Evolutionary conservation across 2,113 vertebrate genomes (phyloP), one percentile per base, ranked within the genome.

Genomic region (Pseudonaja textilis): DNA sequence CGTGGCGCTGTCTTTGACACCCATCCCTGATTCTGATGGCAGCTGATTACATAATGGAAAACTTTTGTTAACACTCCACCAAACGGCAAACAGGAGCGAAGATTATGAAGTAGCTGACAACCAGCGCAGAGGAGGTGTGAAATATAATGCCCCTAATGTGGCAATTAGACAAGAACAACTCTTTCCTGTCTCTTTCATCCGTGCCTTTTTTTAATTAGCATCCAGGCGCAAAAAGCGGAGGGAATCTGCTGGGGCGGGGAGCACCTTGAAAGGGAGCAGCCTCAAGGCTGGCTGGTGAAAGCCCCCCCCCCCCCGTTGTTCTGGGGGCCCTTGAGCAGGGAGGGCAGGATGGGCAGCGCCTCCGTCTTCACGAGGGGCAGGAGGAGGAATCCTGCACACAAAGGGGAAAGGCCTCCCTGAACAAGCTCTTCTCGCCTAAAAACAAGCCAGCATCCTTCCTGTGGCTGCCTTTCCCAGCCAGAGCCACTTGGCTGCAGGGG

Each of bases 21-120:
- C 50, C 52, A 1, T 69, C 56, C 4, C 2, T 25, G 85, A 88
- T 34, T 93, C 91, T 69, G 56, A 88, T 88, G 85, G 89, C n/a
- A 20, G 92, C 25, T 56, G 89, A 50, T 88, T 93, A 34, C 56
- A 52, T 91, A 88, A 88, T 91, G 90, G 86, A 85, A 93, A 57
- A 39, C 61, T 34, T 89, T 89, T 93, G 93, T 91, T 93, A 85
- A 39, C 93, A 26, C 86, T 88, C 52, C 8, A 42, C 59, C 12
- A 18, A 23, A 81, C 23, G 85, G 92, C 34, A 54, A n/a, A 61
- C 64, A 1, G 0, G 9, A 34, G 92, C 23, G 88, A 89, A 81
- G 61, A 26, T 91, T 1, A 29, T 69, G 20, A 7, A 47, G 93
- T 61, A 10, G 23, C 57, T 69, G 88, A 88, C 87, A 55, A 57